A percentile compares a stretch with the other conserved stretches of the same genome.
phyloP scores from a whole-genome alignment of 2,797 vertebrate species.

The Pagetopsis macropterus region DNA sequence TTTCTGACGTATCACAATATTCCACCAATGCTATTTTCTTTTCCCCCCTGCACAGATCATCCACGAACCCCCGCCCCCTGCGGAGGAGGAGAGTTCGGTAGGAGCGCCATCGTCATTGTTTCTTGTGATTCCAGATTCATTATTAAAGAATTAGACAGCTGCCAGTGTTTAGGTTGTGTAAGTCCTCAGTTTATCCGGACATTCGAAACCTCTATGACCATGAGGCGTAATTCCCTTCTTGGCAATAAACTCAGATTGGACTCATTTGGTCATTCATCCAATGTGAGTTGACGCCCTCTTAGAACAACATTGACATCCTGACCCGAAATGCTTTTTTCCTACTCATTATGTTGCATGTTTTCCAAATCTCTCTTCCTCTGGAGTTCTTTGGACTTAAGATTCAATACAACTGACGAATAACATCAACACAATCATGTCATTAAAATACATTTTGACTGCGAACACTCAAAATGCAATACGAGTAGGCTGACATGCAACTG shows the following conservation, averaged over 20 bases:
- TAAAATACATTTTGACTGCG: conserved; percentile 3
- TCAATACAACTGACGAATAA: conserved; percentile 10
- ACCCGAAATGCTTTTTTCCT: conserved; percentile 13
- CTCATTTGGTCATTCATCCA: conserved; percentile 38
- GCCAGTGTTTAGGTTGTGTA: conserved; percentile 47
- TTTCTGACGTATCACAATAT: conserved; percentile 1
- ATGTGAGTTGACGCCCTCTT: conserved; percentile 46
- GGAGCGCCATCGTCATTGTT: conserved; percentile 60
- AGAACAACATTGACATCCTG: conserved; percentile 40
- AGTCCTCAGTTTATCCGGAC: conserved; percentile 37
- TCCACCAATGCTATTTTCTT: neutral
- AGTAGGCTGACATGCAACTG: neutral
- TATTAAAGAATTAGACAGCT: conserved; percentile 37
- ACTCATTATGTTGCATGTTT: conserved; percentile 13
- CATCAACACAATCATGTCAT: neutral
- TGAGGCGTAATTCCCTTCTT: conserved; percentile 25
- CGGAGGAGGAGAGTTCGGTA: conserved; percentile 94
- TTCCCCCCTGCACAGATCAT: conserved; percentile 87
- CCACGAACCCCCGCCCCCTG: conserved; percentile 91
- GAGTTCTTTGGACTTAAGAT: neutral
- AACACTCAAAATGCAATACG: neutral
- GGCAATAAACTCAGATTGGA: conserved; percentile 22
- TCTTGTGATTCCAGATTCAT: conserved; percentile 4
- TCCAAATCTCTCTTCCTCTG: conserved; percentile 11
- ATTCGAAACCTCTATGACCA: conserved; percentile 43